Percentiles rank a stretch among this genome's conserved stretches.
Evolutionary conservation across 2,888 invertebrate genomes (phyloP).

Genomic region (Zhuqinia jingwanae): DNA sequence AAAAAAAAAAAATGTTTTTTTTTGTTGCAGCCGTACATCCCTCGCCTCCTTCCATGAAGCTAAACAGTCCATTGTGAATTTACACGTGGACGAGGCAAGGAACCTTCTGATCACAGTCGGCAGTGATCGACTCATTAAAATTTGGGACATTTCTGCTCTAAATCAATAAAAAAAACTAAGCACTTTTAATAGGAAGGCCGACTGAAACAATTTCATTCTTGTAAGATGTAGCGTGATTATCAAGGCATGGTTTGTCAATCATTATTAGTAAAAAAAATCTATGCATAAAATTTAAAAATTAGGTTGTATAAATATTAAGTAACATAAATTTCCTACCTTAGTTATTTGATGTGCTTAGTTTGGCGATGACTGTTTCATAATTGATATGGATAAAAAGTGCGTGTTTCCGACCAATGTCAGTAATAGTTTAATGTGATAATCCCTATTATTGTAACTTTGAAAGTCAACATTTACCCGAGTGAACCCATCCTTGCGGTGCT

Average conservation of each 20-base stretch:
- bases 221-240: constrained; percentile 5
- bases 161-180: constrained; percentile 64
- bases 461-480: background rate
- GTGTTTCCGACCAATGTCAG: constrained; percentile 44
- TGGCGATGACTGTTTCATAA: constrained; percentile 10
- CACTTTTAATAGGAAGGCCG: constrained; percentile 26
- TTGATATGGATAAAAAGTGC: background rate
- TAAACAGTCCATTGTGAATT: constrained; percentile 92
- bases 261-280: background rate
- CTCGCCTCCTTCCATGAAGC: constrained; percentile 97
- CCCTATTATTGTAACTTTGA: constrained; percentile 6
- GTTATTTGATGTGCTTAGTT: background rate
- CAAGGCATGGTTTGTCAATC: background rate
- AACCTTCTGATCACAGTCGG: constrained; percentile 95
- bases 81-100: constrained; percentile 94
- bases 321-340: background rate
- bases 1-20: background rate
- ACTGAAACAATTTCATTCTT: constrained; percentile 46
- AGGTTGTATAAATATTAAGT: background rate
- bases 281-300: background rate
- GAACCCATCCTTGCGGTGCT: background rate
- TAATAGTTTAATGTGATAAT: constrained; percentile 51
- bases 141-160: constrained; percentile 92
- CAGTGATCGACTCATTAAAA: constrained; percentile 96
- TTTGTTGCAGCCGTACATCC: constrained; percentile 83